A percentile compares a stretch with the other conserved stretches of the same genome.
Conservation (phyloP, 2,113 vertebrate genomes). For the Picathartes gymnocephalus region DNA sequence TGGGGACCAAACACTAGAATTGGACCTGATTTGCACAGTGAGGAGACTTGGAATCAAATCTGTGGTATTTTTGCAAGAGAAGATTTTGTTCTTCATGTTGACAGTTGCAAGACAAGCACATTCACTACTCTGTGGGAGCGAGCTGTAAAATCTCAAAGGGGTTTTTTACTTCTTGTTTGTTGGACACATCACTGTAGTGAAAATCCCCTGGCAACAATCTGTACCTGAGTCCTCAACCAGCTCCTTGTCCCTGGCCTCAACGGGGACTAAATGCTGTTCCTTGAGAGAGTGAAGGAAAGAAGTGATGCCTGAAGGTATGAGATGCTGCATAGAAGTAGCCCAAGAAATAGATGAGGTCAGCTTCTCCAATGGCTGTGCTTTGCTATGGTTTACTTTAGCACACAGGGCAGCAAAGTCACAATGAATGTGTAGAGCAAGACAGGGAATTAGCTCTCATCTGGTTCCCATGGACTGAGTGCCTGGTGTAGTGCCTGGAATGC, state of each 20-base stretch:
- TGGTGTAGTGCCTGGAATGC: neutral
- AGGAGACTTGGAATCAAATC: neutral
- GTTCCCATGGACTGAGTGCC: neutral
- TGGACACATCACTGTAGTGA: neutral
- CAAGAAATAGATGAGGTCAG: neutral
- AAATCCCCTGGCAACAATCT: neutral
- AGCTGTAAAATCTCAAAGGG: neutral
- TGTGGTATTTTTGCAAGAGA: neutral
- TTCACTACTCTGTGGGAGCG: rapidly evolving
- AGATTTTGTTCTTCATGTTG: neutral
- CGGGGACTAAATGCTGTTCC: neutral
- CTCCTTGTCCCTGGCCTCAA: neutral
- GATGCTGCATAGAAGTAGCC: neutral
- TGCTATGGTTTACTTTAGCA: neutral
- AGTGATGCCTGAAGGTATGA: neutral
- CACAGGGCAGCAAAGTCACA: neutral
- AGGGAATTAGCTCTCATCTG: neutral
- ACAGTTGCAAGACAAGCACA: rapidly evolving
- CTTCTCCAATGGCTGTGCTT: neutral
- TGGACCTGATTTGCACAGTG: neutral
- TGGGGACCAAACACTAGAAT: neutral
- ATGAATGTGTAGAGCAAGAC: neutral
- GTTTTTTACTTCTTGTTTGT: neutral
- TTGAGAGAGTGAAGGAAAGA: neutral
- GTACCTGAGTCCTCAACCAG: neutral